Percentiles rank a stretch among this genome's conserved stretches.
Conservation (phyloP, 2,797 vertebrate species). For the Nannoperca obscura region DNA sequence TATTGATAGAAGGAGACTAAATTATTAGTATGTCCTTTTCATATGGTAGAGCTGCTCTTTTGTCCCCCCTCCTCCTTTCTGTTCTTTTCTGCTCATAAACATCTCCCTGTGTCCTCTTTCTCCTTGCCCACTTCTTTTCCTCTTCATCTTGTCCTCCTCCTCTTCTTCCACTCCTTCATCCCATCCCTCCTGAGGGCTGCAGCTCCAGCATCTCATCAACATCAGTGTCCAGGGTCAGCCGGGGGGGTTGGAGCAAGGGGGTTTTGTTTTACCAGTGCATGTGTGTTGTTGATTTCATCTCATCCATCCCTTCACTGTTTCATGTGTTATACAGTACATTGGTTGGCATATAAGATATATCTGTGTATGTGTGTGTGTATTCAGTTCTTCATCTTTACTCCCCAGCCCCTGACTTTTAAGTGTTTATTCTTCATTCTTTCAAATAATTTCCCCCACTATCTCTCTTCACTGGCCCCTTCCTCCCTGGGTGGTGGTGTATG, state of each 20-base stretch:
- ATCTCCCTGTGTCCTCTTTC: constrained; percentile 23
- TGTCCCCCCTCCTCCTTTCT: background rate
- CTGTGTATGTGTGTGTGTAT: background rate
- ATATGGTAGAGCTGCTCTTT: background rate
- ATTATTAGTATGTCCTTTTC: background rate
- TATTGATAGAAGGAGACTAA: constrained; percentile 15
- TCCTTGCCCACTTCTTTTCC: constrained; percentile 41
- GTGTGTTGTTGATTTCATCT: too few species aligned
- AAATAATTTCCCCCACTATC: constrained; percentile 34
- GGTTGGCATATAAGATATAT: too few species aligned
- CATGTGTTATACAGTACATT: too few species aligned
- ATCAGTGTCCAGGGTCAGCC: constrained; percentile 72
- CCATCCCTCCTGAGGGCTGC: constrained; percentile 67
- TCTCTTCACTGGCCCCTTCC: constrained; percentile 21
- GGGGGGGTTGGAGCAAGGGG: constrained; percentile 41
- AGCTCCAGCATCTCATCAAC: constrained; percentile 77
- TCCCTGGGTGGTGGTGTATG: constrained; percentile 71
- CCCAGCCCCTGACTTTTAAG: constrained; percentile 10
- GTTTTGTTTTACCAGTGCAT: constrained; percentile 29
- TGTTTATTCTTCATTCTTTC: constrained; percentile 51
- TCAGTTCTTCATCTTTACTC: constrained; percentile 6
- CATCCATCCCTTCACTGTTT: too few species aligned
- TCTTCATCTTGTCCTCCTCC: constrained; percentile 52
- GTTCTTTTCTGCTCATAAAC: constrained; percentile 9
- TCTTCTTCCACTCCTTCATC: constrained; percentile 42